Evolutionary conservation across 2,888 invertebrate species (phyloP).

Genomic region (Diplazon laetatorius): DNA sequence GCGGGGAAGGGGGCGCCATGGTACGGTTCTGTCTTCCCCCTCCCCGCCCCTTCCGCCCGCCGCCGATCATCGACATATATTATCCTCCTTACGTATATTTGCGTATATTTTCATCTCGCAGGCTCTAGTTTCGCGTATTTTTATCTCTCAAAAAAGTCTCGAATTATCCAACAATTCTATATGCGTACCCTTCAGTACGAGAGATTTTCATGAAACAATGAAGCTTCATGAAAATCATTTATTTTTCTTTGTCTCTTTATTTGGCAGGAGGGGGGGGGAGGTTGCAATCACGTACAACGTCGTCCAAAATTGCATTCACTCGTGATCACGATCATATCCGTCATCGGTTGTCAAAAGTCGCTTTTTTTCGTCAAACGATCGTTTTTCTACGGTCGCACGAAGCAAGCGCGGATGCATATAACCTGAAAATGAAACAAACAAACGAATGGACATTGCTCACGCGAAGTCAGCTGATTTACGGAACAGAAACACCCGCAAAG

Average conservation of each 20-base stretch:
- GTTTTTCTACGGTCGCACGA: background rate
- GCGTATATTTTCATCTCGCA: background rate
- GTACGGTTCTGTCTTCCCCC: background rate
- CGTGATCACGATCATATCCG: slow-evolving; percentile 41
- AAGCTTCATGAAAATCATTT: background rate
- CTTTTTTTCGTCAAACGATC: too few species aligned
- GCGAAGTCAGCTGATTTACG: background rate
- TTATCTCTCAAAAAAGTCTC: background rate
- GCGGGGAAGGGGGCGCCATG: too few species aligned
- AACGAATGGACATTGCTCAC: too few species aligned
- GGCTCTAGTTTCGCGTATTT: slow-evolving; percentile 26
- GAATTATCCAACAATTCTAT: background rate
- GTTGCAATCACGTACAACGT: background rate
- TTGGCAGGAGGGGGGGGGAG: background rate
- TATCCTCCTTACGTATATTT: too few species aligned
- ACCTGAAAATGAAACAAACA: too few species aligned
- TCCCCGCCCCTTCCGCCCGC: too few species aligned
- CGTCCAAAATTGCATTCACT: slow-evolving; percentile 48
- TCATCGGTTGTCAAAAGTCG: slow-evolving; percentile 45
- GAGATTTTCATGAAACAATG: too few species aligned
- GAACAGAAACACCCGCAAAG: too few species aligned
- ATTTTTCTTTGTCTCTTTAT: background rate
- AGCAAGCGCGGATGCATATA: background rate
- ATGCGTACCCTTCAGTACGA: background rate
- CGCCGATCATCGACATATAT: too few species aligned